Evolutionary conservation across 2,888 invertebrate genomes (phyloP).

Genomic region (Epinotia brunnichana): DNA sequence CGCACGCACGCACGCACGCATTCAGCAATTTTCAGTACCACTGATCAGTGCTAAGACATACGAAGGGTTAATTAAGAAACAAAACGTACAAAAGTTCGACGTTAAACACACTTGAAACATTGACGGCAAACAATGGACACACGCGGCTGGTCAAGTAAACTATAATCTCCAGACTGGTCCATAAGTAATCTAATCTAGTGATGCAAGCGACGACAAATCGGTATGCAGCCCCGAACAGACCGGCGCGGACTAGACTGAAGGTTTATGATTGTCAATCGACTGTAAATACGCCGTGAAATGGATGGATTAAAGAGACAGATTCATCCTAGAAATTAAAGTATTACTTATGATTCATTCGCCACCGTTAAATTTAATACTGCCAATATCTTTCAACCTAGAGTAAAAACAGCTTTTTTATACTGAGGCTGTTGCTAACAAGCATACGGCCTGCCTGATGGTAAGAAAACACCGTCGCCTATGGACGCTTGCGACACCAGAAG

Average conservation of each 20-base stretch:
- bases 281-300: not conserved
- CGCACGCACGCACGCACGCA: too few species aligned
- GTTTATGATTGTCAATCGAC: conserved; percentile 5
- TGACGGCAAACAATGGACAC: conserved; percentile 27
- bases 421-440: too few species aligned
- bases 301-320: not conserved
- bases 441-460: too few species aligned
- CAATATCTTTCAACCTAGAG: too few species aligned
- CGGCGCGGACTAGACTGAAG: not conserved
- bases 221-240: conserved; percentile 28
- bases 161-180: conserved; percentile 43
- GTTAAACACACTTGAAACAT: not conserved
- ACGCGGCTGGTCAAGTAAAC: conserved; percentile 23
- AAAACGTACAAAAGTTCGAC: not conserved
- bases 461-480: too few species aligned
- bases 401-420: too few species aligned
- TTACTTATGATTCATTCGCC: not conserved
- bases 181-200: conserved; percentile 43
- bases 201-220: conserved; percentile 42
- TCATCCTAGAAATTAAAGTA: not conserved
- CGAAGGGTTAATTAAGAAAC: not conserved
- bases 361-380: not conserved
- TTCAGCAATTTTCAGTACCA: too few species aligned
- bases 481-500: too few species aligned
- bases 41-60: too few species aligned